phyloP scores from a whole-genome alignment of 2,888 invertebrate genomes.

The Metalampra italica region DNA sequence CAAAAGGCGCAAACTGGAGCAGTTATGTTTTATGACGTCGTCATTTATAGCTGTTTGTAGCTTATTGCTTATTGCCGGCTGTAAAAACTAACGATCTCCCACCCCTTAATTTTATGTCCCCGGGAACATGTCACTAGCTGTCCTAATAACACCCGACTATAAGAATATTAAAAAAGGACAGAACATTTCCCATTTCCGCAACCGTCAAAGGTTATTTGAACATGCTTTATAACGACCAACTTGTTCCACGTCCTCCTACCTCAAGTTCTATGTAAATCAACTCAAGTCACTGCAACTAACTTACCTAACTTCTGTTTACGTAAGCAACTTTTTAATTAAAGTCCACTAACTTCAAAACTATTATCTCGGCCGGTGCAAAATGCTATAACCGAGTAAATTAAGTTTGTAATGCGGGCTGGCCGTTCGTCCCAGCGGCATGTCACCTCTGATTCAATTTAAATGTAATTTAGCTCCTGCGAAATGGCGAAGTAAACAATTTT shows the following conservation, averaged over 20 bases:
- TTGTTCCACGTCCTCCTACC: too few relatives aligned
- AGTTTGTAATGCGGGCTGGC: neutral
- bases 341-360: neutral
- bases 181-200: neutral
- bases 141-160: neutral
- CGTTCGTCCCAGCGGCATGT: neutral
- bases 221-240: too few relatives aligned
- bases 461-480: slow-evolving; percentile 1
- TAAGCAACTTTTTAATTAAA: slow-evolving; percentile 2
- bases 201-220: too few relatives aligned
- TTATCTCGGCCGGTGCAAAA: neutral
- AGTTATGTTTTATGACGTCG: slow-evolving; percentile 3
- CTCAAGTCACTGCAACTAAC: too few relatives aligned
- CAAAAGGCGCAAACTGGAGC: too few relatives aligned
- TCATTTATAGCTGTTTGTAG: slow-evolving; percentile 4
- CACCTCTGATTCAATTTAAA: slow-evolving; percentile 2
- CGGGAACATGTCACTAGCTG: neutral
- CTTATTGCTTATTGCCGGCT: slow-evolving; percentile 6
- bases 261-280: too few relatives aligned
- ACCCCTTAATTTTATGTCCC: slow-evolving; percentile 3
- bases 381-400: slow-evolving; percentile 1
- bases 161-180: too few relatives aligned
- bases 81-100: slow-evolving; percentile 8
- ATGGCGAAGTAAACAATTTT: neutral
- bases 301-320: too few relatives aligned